A percentile compares a stretch with the other conserved stretches of the same genome.
These are phyloP conservation scores for Xyliphius kryptos DNA, from an alignment of 2,113 vertebrate species.

Conservation along the genomic window DNA sequence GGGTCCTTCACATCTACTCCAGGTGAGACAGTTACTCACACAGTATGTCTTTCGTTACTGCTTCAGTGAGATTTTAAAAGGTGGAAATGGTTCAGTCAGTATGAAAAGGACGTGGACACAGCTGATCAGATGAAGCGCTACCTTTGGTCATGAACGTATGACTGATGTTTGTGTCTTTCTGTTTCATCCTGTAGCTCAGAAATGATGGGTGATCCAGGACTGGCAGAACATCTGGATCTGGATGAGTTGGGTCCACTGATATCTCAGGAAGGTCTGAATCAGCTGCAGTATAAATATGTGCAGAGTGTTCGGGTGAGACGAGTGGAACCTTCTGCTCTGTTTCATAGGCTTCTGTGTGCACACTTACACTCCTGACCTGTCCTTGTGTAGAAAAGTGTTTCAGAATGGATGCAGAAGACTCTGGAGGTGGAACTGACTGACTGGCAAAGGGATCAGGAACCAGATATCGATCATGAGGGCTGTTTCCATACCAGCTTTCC, in stretches of 20 bases:
- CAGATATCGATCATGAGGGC: constrained; percentile 84
- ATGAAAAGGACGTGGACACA: no score
- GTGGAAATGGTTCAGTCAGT: no score
- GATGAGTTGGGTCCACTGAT: constrained; percentile 76
- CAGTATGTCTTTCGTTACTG: no score
- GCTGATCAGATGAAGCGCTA: no score
- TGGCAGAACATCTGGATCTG: constrained; percentile 72
- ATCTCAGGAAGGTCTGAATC: constrained; percentile 74
- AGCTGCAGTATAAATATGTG: constrained; percentile 81
- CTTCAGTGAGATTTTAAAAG: no score
- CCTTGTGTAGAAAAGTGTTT: constrained; percentile 63
- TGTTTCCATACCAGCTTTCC: constrained; percentile 88
- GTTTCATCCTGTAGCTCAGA: constrained; percentile 71
- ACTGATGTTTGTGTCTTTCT: no score
- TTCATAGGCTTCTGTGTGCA: no score
- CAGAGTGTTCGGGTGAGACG: constrained; percentile 79
- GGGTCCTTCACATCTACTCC: constrained; percentile 79
- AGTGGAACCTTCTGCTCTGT: no score
- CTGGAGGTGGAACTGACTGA: constrained; percentile 86
- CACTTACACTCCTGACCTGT: no score
- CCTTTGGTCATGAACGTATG: no score
- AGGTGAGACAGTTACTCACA: constrained; percentile 68
- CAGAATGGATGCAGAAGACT: constrained; percentile 89
- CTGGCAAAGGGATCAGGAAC: constrained; percentile 85
- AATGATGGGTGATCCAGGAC: constrained; percentile 83